These are phyloP conservation scores for Ganaspis sp. DNA, from an alignment of 1,140 invertebrate genomes.

Conservation along the genomic window DNA sequence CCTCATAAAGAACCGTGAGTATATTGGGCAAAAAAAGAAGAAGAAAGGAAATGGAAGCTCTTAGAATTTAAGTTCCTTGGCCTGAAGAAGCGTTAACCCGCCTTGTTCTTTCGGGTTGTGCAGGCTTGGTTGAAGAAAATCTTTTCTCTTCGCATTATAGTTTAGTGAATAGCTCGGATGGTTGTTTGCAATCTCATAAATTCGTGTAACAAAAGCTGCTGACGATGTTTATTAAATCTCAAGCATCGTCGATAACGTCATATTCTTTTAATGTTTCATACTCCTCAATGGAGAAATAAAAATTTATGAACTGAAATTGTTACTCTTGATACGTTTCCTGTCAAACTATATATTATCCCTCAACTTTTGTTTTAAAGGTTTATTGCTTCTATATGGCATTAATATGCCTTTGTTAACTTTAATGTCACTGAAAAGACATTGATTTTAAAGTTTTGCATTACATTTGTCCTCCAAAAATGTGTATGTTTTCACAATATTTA, in stretches of 20 bases:
- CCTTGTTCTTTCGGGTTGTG: constrained; percentile 14
- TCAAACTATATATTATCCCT: background rate
- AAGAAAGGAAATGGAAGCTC: background rate
- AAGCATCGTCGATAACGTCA: constrained; percentile 20
- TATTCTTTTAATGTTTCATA: constrained; percentile 27
- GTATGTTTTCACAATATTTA: too few species aligned
- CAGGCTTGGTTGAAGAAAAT: background rate
- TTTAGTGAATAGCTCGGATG: constrained; percentile 12
- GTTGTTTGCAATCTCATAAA: constrained; percentile 29
- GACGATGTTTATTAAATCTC: constrained; percentile 28
- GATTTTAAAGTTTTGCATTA: too few species aligned
- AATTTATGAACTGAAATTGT: constrained; percentile 20
- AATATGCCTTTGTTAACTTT: background rate
- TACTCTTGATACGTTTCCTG: background rate
- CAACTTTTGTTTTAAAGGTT: background rate
- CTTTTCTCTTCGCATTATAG: constrained; percentile 16
- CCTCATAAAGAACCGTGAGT: constrained; percentile 5
- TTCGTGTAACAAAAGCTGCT: constrained; percentile 18
- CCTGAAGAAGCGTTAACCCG: constrained; percentile 26
- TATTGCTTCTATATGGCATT: background rate
- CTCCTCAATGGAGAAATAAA: constrained; percentile 17
- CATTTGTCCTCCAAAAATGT: too few species aligned
- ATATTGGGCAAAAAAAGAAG: constrained; percentile 1
- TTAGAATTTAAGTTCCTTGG: constrained; percentile 26
- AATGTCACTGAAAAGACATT: background rate